phyloP scores from a whole-genome alignment of 2,888 invertebrate genomes.

The Melinopterus prodromus region DNA sequence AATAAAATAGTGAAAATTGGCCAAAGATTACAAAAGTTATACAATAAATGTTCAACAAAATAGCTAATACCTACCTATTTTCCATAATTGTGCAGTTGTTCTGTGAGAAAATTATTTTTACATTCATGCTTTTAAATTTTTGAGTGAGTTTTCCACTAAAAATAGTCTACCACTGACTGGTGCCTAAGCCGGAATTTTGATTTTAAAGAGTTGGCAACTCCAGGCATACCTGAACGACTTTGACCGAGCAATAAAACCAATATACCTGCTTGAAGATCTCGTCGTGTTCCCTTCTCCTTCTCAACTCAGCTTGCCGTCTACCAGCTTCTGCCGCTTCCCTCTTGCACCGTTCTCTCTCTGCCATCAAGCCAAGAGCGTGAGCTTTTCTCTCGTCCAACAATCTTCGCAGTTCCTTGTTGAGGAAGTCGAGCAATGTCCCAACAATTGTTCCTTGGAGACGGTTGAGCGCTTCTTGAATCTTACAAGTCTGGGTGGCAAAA shows the following conservation, averaged over 20 bases:
- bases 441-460: slow-evolving; percentile 77
- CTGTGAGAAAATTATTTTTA: no score
- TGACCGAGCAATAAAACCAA: background rate
- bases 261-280: slow-evolving; percentile 77
- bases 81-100: no score
- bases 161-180: no score
- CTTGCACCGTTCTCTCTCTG: slow-evolving; percentile 77
- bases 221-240: background rate
- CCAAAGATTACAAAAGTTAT: no score
- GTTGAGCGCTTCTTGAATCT: slow-evolving; percentile 69
- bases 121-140: no score
- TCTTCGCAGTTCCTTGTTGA: slow-evolving; percentile 80
- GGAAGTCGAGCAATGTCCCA: slow-evolving; percentile 75
- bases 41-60: no score
- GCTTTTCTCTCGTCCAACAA: slow-evolving; percentile 80
- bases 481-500: slow-evolving; percentile 60
- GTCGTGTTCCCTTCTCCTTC: slow-evolving; percentile 76
- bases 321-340: slow-evolving; percentile 85
- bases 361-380: slow-evolving; percentile 80
- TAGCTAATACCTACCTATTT: no score
- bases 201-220: no score
- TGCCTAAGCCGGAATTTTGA: no score
- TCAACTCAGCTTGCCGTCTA: slow-evolving; percentile 77
- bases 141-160: no score
- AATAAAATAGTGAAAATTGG: no score